Base-by-base conservation (phyloP, 2,797 vertebrate genomes). In the Sebastes alutus region DNA sequence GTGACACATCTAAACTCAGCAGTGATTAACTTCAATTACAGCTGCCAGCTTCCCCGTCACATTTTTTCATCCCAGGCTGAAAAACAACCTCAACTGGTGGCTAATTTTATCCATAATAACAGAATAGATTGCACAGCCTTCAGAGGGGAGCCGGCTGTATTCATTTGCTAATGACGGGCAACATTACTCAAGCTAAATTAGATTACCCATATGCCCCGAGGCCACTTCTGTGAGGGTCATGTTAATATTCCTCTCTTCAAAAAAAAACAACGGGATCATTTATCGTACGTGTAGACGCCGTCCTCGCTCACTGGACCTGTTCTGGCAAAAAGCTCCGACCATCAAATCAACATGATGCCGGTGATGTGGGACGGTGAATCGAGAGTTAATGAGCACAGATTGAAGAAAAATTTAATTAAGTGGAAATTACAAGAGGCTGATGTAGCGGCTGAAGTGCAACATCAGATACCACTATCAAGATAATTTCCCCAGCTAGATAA, bases 131-230 rank as follows among this genome's bases (percentile, higher is more conserved):
- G 87, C 75, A 61, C 22, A 73, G 85, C 87, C 88, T 88, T 92
- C 78, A 84, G 82, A 90, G 86, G 81, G 83, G 83, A 83, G 84
- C 89, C 74, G 72, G 73, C 84, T 91, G 84, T 87, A 88, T 92
- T 90, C 87, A 80, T 92, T 83, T 86, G 73, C 85, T 86, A 92
- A 92, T 88, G 93, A 93, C 88, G 90, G 88, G 89, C 91, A 93
- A 89, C 94, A 94, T 94, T 92, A 94, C 89, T 94, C 91, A 89
- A 87, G 76, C 76, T 80, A 92, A 95, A 95, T 95, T 90, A 93
- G 93, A 94, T 92, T 91, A 91, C 55, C 84, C 56, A 30, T 16
- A 16, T 72, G 82, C 88, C 95, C 89, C 12, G 23, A 81, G 86
- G 94, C 86, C 64, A 49, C 89, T 83, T 89, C 72, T 85, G 86